These are phyloP conservation scores for Colossoma macropomum DNA, from an alignment of 2,113 vertebrate genomes.

Conservation along the genomic window DNA sequence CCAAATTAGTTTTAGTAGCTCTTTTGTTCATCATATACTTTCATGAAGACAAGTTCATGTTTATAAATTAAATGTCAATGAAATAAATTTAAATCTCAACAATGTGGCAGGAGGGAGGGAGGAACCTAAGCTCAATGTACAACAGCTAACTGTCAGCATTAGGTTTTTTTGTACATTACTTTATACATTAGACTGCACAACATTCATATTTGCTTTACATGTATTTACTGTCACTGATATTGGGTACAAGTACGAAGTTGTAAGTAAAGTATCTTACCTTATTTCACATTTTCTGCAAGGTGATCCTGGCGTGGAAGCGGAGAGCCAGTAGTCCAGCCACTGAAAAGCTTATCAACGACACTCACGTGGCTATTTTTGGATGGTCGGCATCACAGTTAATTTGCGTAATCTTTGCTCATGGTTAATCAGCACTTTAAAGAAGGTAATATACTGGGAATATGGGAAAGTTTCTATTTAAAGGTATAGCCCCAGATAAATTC, in stretches of 20 bases:
- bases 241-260: neutral
- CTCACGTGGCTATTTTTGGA: slow-evolving; percentile 74
- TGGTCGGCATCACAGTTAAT: slow-evolving; percentile 79
- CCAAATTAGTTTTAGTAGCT: too few relatives aligned
- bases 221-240: too few relatives aligned
- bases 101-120: too few relatives aligned
- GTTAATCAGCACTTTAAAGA: slow-evolving; percentile 77
- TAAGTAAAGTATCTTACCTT: slow-evolving; percentile 63
- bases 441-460: slow-evolving; percentile 36
- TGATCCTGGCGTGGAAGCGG: slow-evolving; percentile 46
- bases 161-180: neutral
- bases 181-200: neutral
- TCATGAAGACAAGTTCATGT: neutral
- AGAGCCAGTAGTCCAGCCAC: slow-evolving; percentile 51
- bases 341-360: slow-evolving; percentile 72
- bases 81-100: too few relatives aligned
- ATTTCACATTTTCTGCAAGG: slow-evolving; percentile 65
- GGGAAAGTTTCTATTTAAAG: neutral
- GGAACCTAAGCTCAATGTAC: too few relatives aligned
- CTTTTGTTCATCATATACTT: neutral
- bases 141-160: too few relatives aligned
- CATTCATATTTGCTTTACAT: neutral
- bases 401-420: slow-evolving; percentile 88
- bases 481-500: neutral
- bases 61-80: neutral